phyloP scores from a whole-genome alignment of 2,113 vertebrate species.

The Gila orcuttii region DNA sequence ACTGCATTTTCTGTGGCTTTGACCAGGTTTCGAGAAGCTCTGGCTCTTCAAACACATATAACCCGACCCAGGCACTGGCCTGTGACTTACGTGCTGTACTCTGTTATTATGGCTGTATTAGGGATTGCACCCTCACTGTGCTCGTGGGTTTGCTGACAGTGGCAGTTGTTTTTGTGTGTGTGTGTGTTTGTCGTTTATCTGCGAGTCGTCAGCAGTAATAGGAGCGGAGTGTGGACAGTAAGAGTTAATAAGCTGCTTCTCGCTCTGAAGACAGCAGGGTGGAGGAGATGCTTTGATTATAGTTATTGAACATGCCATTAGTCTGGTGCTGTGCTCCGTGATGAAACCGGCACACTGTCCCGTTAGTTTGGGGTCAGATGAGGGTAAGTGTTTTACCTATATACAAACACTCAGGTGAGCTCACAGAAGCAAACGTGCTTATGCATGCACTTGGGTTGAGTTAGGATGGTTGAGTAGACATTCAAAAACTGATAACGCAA shows the following conservation, averaged over 20 bases:
- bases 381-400: neutral
- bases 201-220: neutral
- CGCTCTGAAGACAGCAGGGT: neutral
- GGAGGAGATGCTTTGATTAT: conserved; percentile 2
- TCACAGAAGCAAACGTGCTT: neutral
- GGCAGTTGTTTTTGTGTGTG: neutral
- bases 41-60: neutral
- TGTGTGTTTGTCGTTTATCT: too few relatives aligned
- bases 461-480: neutral
- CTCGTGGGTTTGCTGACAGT: conserved; percentile 4
- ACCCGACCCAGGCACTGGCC: neutral
- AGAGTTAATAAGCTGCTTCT: conserved; percentile 9
- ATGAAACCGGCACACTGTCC: neutral
- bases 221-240: neutral
- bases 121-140: neutral
- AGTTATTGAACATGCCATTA: conserved; percentile 18
- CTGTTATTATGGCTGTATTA: neutral
- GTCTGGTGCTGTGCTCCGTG: neutral
- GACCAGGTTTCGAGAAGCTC: neutral
- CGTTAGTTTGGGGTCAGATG: neutral
- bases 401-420: neutral
- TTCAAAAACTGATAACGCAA: neutral
- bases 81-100: neutral
- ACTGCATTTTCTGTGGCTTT: too few relatives aligned
- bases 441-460: neutral